Conservation (phyloP, 1,140 invertebrate genomes). For the Lepidurus packardi region DNA sequence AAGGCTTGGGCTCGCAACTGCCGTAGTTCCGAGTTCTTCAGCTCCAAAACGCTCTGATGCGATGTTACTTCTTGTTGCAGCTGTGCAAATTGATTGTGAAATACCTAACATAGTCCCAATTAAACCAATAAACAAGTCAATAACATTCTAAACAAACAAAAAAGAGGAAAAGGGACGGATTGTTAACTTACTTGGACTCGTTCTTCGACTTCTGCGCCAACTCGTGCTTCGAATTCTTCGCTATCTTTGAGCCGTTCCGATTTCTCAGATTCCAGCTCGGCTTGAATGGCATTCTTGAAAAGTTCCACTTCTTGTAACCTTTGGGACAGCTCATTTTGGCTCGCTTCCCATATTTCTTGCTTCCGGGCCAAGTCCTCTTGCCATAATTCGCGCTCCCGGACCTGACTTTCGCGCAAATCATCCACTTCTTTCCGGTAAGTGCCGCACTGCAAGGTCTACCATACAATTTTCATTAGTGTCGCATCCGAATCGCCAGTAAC, state of each 20-base stretch:
- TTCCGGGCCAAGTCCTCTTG: not conserved
- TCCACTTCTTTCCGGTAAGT: conserved; percentile 9
- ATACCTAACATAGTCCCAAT: not conserved
- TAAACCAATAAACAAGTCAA: not conserved
- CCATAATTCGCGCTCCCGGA: conserved; percentile 1
- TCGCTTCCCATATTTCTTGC: not conserved
- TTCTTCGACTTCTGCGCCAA: not conserved
- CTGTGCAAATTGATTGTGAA: not conserved
- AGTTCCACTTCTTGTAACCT: not conserved
- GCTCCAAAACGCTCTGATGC: not conserved
- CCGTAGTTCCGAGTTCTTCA: conserved; percentile 13
- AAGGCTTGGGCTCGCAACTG: not conserved
- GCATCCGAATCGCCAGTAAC: too few species aligned
- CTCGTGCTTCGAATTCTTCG: not conserved
- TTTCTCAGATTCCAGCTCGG: not conserved
- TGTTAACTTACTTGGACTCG: not conserved
- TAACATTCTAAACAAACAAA: not conserved
- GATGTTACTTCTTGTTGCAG: conserved; percentile 8
- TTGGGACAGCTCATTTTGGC: not conserved
- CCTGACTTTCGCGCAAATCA: not conserved
- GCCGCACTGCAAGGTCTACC: not conserved
- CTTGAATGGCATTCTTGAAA: conserved; percentile 9
- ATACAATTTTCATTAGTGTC: not conserved
- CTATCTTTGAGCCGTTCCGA: conserved; percentile 2
- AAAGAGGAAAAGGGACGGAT: not conserved